Evolutionary conservation across 2,888 invertebrate genomes (phyloP).

Genomic region (Alloscopus bannaensis): DNA sequence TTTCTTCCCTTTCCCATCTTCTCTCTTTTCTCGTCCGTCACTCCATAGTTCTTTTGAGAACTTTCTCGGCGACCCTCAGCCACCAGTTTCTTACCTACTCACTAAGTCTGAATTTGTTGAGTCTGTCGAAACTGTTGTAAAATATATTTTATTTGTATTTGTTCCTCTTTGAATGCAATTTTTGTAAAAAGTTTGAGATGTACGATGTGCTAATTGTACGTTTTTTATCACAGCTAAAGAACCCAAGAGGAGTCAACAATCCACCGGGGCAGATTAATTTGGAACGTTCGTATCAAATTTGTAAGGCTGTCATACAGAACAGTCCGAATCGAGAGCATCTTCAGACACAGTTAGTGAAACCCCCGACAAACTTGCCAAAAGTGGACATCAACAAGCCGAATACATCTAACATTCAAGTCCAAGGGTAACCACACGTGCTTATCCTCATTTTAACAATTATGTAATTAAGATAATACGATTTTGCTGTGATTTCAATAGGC

Average conservation of each 20-base stretch:
- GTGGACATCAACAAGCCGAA: conserved; percentile 61
- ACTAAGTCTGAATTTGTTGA: no score
- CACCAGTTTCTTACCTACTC: conserved; percentile 45
- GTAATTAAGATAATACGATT: not conserved
- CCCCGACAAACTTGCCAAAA: conserved; percentile 80
- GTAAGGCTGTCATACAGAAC: conserved; percentile 87
- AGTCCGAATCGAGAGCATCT: conserved; percentile 93
- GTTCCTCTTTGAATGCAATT: no score
- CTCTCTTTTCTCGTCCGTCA: conserved; percentile 29
- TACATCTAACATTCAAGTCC: conserved; percentile 29
- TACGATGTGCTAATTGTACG: no score
- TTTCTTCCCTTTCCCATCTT: conserved; percentile 13
- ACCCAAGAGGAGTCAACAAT: conserved; percentile 77
- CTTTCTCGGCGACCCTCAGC: conserved; percentile 45
- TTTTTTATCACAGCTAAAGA: conserved; percentile 46
- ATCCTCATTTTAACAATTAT: not conserved
- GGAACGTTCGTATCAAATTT: conserved; percentile 95
- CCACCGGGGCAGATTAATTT: conserved; percentile 94
- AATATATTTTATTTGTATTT: no score
- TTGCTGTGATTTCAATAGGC: conserved; percentile 17
- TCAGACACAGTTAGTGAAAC: conserved; percentile 89
- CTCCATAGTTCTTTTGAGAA: conserved; percentile 25
- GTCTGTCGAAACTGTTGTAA: no score
- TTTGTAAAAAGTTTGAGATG: no score
- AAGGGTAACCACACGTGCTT: not conserved